Evolutionary conservation across 2,888 invertebrate genomes (phyloP).

Genomic region (Muschampia plurimacula): DNA sequence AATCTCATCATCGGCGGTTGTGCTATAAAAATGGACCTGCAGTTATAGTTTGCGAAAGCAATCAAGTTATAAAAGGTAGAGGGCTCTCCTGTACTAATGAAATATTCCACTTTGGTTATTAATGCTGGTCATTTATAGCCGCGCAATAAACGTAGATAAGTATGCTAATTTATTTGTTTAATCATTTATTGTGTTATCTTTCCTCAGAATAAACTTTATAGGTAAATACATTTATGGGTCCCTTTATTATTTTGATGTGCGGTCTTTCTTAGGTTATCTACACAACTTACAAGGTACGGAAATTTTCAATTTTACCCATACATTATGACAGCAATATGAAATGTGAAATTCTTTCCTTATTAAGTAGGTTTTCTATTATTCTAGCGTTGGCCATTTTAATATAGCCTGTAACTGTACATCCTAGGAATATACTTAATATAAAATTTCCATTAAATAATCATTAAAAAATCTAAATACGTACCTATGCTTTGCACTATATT

Average conservation of each 20-base stretch:
- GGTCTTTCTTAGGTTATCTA: slow-evolving; percentile 2
- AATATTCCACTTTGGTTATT: slow-evolving; percentile 77
- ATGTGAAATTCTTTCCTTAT: too few species aligned
- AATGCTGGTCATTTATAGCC: slow-evolving; percentile 67
- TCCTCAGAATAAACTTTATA: slow-evolving; percentile 35
- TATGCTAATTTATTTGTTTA: slow-evolving; percentile 39
- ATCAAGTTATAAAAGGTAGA: slow-evolving; percentile 81
- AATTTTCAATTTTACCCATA: too few species aligned
- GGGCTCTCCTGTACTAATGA: slow-evolving; percentile 75
- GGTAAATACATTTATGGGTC: slow-evolving; percentile 21
- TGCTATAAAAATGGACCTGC: slow-evolving; percentile 77
- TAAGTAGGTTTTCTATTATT: too few species aligned
- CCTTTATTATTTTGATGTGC: slow-evolving; percentile 31
- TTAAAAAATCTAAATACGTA: too few species aligned
- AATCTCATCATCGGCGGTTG: slow-evolving; percentile 61
- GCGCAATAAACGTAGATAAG: slow-evolving; percentile 39
- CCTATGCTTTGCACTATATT: too few species aligned
- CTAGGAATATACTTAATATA: too few species aligned
- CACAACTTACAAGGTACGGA: neutral
- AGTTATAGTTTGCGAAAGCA: slow-evolving; percentile 81
- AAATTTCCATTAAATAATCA: too few species aligned
- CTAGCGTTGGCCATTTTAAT: too few species aligned
- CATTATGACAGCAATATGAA: too few species aligned
- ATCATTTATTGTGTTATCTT: slow-evolving; percentile 37
- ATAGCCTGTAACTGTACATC: too few species aligned